Percentiles rank a stretch among this genome's conserved stretches.
phyloP scores from a whole-genome alignment of 2,797 vertebrate species.

The Passerculus sandwichensis region DNA sequence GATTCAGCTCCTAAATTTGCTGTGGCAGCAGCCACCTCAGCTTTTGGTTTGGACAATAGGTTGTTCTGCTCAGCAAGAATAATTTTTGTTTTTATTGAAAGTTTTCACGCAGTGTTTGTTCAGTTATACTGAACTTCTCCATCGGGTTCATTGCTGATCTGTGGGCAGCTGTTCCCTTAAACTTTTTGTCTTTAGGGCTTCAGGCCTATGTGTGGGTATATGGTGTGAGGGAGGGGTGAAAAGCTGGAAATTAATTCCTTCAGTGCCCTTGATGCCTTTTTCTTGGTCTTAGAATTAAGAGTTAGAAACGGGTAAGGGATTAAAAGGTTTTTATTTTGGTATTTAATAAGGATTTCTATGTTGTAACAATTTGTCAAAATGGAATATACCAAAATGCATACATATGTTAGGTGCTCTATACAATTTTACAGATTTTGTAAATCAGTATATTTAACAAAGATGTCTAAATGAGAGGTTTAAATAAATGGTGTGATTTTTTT shows the following conservation, averaged over 20 bases:
- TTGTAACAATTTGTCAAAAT: background rate
- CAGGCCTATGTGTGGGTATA: rapidly evolving
- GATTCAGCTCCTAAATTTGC: background rate
- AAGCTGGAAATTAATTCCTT: background rate
- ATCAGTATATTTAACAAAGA: too few relatives aligned
- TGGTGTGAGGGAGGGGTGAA: rapidly evolving
- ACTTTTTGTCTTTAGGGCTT: background rate
- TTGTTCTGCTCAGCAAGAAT: background rate
- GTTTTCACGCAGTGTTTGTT: background rate
- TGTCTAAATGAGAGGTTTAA: background rate
- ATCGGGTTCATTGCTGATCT: background rate
- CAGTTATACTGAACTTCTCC: background rate
- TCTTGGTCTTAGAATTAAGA: background rate
- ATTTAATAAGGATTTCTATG: background rate
- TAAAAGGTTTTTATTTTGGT: background rate
- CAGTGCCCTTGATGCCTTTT: too few relatives aligned
- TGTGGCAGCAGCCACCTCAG: background rate
- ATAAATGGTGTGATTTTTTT: background rate
- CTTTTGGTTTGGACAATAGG: background rate
- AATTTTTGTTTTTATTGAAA: background rate
- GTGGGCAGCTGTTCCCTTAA: background rate
- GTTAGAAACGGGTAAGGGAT: background rate
- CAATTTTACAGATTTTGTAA: background rate
- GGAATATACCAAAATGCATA: background rate
- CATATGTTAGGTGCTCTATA: rapidly evolving